A percentile compares a stretch with the other conserved stretches of the same genome.
These are phyloP conservation scores for Carterocephalus palaemon DNA, from an alignment of 2,888 invertebrate genomes.

Conservation along the genomic window DNA sequence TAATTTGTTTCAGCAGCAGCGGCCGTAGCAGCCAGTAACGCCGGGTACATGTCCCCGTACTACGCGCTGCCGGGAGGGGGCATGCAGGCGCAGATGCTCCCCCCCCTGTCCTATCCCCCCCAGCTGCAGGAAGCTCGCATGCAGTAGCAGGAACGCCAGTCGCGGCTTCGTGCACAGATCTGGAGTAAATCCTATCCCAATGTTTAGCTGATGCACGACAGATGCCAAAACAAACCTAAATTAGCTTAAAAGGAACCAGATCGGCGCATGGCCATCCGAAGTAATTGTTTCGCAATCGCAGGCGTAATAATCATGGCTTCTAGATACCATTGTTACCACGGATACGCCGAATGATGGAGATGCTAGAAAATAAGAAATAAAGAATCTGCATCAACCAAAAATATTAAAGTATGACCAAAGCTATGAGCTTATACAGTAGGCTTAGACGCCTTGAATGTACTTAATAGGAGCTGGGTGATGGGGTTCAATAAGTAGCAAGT, in stretches of 20 bases:
- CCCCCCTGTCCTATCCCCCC: constrained; percentile 81
- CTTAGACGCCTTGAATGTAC: constrained; percentile 37
- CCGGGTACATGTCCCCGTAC: constrained; percentile 86
- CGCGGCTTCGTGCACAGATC: constrained; percentile 28
- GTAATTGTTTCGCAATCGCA: constrained; percentile 4
- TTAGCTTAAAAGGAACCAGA: constrained; percentile 21
- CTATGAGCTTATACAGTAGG: constrained; percentile 63
- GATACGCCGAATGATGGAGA: constrained; percentile 54
- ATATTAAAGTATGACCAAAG: constrained; percentile 69
- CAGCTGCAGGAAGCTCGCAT: constrained; percentile 87
- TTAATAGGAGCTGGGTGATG: constrained; percentile 32
- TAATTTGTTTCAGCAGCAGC: constrained; percentile 54
- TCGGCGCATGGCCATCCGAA: constrained; percentile 3
- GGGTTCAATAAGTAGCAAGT: constrained; percentile 24
- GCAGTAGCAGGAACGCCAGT: constrained; percentile 72
- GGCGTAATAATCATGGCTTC: constrained; percentile 15
- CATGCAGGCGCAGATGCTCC: constrained; percentile 80
- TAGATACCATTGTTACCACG: constrained; percentile 40
- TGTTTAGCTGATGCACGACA: constrained; percentile 19
- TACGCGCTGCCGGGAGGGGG: constrained; percentile 83
- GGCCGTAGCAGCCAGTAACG: constrained; percentile 78
- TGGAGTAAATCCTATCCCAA: constrained; percentile 17
- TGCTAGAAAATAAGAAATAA: constrained; percentile 23
- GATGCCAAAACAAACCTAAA: constrained; percentile 25
- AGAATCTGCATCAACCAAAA: constrained; percentile 60